Percentiles rank a stretch among this genome's conserved stretches.
Conservation (phyloP, 2,113 vertebrate species). For the Eulemur macaco region DNA sequence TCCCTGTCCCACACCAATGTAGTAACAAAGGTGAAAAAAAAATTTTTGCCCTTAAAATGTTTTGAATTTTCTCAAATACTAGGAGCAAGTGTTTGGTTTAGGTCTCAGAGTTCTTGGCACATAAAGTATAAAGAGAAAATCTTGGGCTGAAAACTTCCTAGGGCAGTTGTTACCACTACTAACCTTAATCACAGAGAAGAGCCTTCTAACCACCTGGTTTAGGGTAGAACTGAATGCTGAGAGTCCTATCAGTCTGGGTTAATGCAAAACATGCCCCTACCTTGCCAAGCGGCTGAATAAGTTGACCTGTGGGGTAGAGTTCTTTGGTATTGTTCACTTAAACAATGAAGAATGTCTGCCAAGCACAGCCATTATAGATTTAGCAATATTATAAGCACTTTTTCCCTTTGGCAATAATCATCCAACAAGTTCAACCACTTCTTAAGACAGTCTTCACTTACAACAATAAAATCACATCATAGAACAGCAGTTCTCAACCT, state of each 20-base stretch:
- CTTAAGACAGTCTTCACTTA: neutral
- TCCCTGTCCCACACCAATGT: neutral
- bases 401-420: neutral
- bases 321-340: neutral
- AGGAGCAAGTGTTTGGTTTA: slow-evolving; percentile 33
- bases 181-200: neutral
- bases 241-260: neutral
- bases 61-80: slow-evolving; percentile 33
- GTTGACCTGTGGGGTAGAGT: neutral
- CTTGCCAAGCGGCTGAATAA: neutral
- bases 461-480: slow-evolving; percentile 17
- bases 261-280: neutral
- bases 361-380: neutral
- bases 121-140: neutral
- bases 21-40: neutral
- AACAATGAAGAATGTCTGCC: neutral
- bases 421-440: neutral
- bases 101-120: slow-evolving; percentile 37
- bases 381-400: neutral
- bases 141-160: neutral
- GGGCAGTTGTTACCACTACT: neutral
- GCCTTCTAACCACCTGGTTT: neutral
- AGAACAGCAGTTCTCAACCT: neutral
- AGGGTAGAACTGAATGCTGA: neutral
- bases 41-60: neutral